Conservation (phyloP, 2,888 invertebrate genomes). For the Smittia sp. region DNA sequence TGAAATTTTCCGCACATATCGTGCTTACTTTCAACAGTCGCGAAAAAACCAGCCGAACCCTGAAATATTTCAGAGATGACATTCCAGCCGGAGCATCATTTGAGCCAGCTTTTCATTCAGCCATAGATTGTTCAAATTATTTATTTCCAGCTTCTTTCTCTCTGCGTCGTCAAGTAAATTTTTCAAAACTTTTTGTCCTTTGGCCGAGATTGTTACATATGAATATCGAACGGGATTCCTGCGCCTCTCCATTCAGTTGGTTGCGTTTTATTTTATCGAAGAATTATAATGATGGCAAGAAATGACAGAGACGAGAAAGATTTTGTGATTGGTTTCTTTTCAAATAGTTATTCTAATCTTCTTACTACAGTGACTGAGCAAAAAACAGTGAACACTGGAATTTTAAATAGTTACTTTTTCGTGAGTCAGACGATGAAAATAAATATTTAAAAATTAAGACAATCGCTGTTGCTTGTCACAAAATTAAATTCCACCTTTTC, state of each 20-base stretch:
- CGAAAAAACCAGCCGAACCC: background rate
- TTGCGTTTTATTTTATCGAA: background rate
- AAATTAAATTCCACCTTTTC: constrained; percentile 31
- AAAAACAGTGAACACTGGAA: background rate
- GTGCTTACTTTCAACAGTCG: background rate
- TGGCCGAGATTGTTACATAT: constrained; percentile 9
- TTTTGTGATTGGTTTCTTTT: no score
- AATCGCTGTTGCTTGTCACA: constrained; percentile 32
- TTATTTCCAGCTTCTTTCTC: constrained; percentile 12
- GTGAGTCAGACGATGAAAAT: background rate
- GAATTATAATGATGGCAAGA: background rate
- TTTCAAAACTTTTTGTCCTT: background rate
- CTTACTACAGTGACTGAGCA: background rate
- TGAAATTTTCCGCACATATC: constrained; percentile 10
- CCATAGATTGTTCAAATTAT: constrained; percentile 21
- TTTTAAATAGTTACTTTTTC: constrained; percentile 13
- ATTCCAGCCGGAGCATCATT: constrained; percentile 22
- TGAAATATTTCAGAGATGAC: constrained; percentile 35
- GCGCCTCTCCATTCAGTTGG: background rate
- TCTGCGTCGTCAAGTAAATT: background rate
- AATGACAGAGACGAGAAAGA: no score
- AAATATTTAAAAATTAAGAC: constrained; percentile 30
- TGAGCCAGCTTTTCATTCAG: background rate
- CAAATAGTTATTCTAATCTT: constrained; percentile 8
- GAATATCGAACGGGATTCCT: constrained; percentile 25